Evolutionary conservation across 2,113 vertebrate species (phyloP), one percentile per base, ranked within the genome.

Genomic region (Sinocyclocheilus anshuiensis): DNA sequence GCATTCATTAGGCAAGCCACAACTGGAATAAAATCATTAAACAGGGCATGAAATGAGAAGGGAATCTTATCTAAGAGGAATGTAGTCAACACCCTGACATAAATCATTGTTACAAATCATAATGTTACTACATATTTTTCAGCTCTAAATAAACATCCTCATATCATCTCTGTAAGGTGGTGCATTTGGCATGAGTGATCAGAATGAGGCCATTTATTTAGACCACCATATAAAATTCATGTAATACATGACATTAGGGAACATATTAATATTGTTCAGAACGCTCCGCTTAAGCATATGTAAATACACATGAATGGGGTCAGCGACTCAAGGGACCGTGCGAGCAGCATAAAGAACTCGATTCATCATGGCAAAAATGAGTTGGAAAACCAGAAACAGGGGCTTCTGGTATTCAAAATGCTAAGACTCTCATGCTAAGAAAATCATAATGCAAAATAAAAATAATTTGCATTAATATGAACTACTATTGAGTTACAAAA

Each of bases 321-420:
- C 86, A 81, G 81, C 8, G 18, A 53, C 61, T 86, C 26, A 39
- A 42, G 26, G n/a, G 42, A 80, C 63, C 55, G 53, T 22, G 10
- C 77, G 24, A 72, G 24, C 26, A 24, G 82, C 63, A 91, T 91
- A 91, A 90, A 90, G 90, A 85, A 50, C 55, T 84, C 63, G 86
- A 91, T 90, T 90, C 90, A 90, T 91, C 85, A 75, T 45, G 69
- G n/a, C 77, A 83, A 74, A 82, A 88, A 65, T 53, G 57, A 55
- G 55, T 76, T 29, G 77, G 86, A 85, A 84, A 81, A 77, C 67
- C 55, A 59, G 50, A 84, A 83, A 80, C 53, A 80, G 63, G 13
- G n/a, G 63, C 24, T 81, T 50, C 42, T 76, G 72, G 75, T 63
- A 88, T 81, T 87, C 87, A 87, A 61, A 85, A 61, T 39, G 45